Evolutionary conservation across 2,797 vertebrate genomes (phyloP), one percentile per base, ranked within the genome.

Genomic region (Rousettus madagascariensis): DNA sequence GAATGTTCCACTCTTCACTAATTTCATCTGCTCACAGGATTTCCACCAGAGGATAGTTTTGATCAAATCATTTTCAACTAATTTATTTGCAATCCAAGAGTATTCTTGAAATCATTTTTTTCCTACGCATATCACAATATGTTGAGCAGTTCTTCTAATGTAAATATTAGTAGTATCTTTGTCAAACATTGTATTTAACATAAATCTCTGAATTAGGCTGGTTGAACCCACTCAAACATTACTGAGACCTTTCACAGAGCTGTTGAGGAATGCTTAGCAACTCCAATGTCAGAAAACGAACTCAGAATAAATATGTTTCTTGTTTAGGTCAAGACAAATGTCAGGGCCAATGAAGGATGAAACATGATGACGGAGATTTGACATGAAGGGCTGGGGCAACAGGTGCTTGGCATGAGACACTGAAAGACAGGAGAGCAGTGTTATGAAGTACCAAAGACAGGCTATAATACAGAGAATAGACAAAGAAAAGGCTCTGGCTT

Each of bases 301-400:
- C 77, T 71, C 89, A 69, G 83, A 77, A 95, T 66, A 65, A 95
- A 30, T 92, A 93, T 30, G 38, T 63, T 55, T 94, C 49, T 83
- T 72, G 57, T 85, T 28, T 86, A 85, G 88, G 46, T 95, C 69
- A 92, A 92, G 85, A 78, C 63, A 78, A 92, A 71, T 78, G 83
- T 95, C 90, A 96, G 86, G 46, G 82, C 28, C 91, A 91, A 59
- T 69, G 77, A 86, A 92, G 51, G 51, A n/a, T 78, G 61, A 92
- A 91, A 55, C 26, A 33, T 28, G 38, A 87, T 41, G 78, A 87
- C 6, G 28, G 93, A 78, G 57, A 80, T 92, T 71, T 86, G 46
- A 94, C 88, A 86, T 68, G 90, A 91, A 97, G 59, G 78, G 24
- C 49, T 55, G 12, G 9, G 30, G 49, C 36, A 94, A 85, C 75